Evolutionary conservation across 2,888 invertebrate genomes (phyloP).

Genomic region (Crocallis elinguaria): DNA sequence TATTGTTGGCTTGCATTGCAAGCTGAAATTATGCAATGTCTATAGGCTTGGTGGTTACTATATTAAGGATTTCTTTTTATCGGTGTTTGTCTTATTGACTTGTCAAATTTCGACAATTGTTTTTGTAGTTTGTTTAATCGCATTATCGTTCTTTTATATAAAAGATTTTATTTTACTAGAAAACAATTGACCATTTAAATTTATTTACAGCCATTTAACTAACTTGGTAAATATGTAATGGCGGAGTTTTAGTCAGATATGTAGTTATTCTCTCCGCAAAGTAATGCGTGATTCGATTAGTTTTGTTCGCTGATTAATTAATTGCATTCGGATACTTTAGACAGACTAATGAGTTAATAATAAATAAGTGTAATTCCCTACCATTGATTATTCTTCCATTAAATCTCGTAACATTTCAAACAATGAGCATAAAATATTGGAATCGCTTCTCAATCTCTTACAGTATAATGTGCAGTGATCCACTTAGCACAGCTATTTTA

Average conservation of each 20-base stretch:
- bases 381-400: constrained; percentile 43
- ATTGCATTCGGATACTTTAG: constrained; percentile 7
- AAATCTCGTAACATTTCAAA: constrained; percentile 53
- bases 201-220: too few species aligned
- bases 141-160: too few species aligned
- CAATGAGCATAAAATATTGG: constrained; percentile 51
- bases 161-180: too few species aligned
- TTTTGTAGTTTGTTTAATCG: too few species aligned
- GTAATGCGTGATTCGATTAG: not conserved
- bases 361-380: constrained; percentile 34
- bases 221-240: not conserved
- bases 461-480: constrained; percentile 65
- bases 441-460: constrained; percentile 48
- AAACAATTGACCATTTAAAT: too few species aligned
- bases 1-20: constrained; percentile 79
- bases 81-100: constrained; percentile 12
- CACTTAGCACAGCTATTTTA: constrained; percentile 78
- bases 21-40: constrained; percentile 75
- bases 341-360: constrained; percentile 23
- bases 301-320: constrained; percentile 4
- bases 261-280: not conserved
- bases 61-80: constrained; percentile 25
- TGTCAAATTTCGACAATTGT: too few species aligned
- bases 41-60: constrained; percentile 57
- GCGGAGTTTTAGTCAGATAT: not conserved